Evolutionary conservation across 2,888 invertebrate genomes (phyloP).

Genomic region (Caenorhabditis afra): DNA sequence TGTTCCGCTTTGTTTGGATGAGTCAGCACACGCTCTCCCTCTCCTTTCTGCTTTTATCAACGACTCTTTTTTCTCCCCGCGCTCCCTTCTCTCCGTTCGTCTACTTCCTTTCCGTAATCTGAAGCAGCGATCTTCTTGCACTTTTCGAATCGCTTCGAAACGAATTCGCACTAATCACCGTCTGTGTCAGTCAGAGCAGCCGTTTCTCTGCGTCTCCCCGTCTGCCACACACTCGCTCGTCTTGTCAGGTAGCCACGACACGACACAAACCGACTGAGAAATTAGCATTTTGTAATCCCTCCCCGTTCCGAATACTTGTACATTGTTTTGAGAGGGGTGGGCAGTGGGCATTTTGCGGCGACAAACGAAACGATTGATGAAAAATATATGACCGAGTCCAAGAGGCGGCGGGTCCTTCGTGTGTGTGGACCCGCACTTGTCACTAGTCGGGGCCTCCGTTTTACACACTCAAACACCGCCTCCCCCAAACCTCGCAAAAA

Average conservation of each 20-base stretch:
- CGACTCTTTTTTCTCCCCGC: constrained; percentile 7
- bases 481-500: constrained; percentile 46
- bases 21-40: constrained; percentile 21
- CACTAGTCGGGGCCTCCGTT: constrained; percentile 27
- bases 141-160: constrained; percentile 39
- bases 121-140: constrained; percentile 1
- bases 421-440: constrained; percentile 33
- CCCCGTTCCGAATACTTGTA: constrained; percentile 27
- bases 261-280: constrained; percentile 3
- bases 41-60: constrained; percentile 34
- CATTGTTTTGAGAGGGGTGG: constrained; percentile 20
- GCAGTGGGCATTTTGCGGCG: background rate
- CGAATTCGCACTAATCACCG: constrained; percentile 5
- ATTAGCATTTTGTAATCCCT: constrained; percentile 38
- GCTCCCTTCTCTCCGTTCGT: background rate
- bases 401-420: constrained; percentile 26
- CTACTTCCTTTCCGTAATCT: too few relatives aligned
- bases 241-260: too few relatives aligned
- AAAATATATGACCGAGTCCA: constrained; percentile 48
- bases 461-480: too few relatives aligned
- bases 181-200: constrained; percentile 24
- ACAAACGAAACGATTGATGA: constrained; percentile 45
- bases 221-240: constrained; percentile 6
- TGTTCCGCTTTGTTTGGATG: constrained; percentile 46
- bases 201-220: constrained; percentile 28